phyloP scores from a whole-genome alignment of 35 echinoderm and acorn worm genomes.

The Ophioderma brevispina region DNA sequence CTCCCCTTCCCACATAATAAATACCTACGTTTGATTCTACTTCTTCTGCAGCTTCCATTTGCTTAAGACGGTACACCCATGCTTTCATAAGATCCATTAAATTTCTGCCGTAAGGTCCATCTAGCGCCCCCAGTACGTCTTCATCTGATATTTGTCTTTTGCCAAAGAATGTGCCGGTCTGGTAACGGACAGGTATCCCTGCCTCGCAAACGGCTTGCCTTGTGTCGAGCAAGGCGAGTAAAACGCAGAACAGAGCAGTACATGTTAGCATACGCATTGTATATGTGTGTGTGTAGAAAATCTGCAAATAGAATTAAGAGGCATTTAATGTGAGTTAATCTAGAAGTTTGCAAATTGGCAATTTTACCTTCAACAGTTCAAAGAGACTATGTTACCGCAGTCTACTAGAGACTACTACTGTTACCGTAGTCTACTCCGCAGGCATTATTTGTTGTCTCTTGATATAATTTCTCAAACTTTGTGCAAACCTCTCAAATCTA shows the following conservation, averaged over 20 bases:
- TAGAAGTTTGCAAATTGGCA: no score
- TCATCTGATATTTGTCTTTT: neutral
- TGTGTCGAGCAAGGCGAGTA: neutral
- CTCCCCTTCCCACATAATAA: no score
- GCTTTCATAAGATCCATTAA: neutral
- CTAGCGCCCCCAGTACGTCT: neutral
- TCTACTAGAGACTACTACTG: no score
- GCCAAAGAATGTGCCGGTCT: constrained; percentile 2
- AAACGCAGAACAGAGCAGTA: neutral
- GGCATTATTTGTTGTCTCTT: no score
- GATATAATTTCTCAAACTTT: no score
- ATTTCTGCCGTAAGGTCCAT: neutral
- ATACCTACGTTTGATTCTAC: neutral
- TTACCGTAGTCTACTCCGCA: no score
- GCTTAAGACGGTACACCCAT: neutral
- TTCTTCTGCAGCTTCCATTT: neutral
- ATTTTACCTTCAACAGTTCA: no score
- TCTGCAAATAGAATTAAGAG: no score
- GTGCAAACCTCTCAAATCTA: no score
- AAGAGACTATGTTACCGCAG: no score
- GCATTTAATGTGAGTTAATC: no score
- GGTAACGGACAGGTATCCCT: neutral
- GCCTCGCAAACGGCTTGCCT: neutral
- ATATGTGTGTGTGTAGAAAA: neutral
- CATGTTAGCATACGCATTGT: neutral